phyloP scores from a whole-genome alignment of 2,113 vertebrate genomes.

The Neopipo cinnamomea region DNA sequence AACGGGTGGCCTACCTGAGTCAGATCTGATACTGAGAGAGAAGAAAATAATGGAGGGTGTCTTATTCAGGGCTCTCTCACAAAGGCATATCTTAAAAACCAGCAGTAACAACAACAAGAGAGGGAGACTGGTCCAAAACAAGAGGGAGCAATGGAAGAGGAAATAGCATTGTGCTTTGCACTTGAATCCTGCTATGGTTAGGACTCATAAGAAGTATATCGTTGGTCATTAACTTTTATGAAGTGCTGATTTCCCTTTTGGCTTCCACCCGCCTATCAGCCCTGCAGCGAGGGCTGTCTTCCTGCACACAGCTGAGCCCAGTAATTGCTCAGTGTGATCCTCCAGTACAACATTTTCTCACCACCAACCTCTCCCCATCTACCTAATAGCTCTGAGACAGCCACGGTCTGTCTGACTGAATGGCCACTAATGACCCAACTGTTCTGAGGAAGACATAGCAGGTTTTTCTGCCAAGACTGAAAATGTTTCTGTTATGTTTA shows the following conservation, averaged over 20 bases:
- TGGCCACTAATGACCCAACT: background rate
- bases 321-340: background rate
- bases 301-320: background rate
- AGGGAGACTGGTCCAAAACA: background rate
- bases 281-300: background rate
- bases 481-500: background rate
- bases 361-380: background rate
- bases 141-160: background rate
- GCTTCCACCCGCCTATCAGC: background rate
- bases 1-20: background rate
- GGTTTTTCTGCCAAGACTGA: background rate
- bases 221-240: conserved; percentile 43
- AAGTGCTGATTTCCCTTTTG: conserved; percentile 29
- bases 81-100: background rate
- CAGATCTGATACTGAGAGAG: background rate
- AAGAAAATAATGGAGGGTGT: background rate
- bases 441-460: background rate
- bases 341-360: background rate
- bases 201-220: background rate
- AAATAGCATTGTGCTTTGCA: background rate
- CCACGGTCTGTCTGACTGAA: background rate
- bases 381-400: background rate
- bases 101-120: background rate
- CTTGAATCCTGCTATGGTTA: background rate
- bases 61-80: background rate